phyloP scores from a whole-genome alignment of 2,888 invertebrate genomes.

The Campaea margaritaria region DNA sequence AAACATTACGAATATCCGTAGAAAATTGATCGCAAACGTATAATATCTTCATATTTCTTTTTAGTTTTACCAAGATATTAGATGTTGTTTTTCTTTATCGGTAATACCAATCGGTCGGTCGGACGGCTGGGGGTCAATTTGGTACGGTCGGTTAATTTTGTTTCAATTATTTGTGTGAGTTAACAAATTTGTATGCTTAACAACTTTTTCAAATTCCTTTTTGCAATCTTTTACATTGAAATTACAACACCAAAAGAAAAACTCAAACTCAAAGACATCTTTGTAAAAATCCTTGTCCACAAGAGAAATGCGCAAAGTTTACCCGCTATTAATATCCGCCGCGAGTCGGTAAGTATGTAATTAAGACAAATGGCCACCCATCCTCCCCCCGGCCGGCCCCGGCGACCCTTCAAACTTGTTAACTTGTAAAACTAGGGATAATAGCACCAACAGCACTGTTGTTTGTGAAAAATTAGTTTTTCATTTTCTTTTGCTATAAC shows the following conservation, averaged over 20 bases:
- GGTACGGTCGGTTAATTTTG: no score
- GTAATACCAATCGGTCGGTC: no score
- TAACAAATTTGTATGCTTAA: no score
- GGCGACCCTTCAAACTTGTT: slow-evolving; percentile 14
- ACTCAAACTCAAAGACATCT: not conserved
- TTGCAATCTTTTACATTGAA: not conserved
- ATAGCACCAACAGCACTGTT: not conserved
- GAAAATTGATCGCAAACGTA: no score
- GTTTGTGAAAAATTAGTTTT: not conserved
- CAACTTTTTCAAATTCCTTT: no score
- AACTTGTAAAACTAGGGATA: slow-evolving; percentile 3
- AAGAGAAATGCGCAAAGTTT: slow-evolving; percentile 39
- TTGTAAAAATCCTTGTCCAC: slow-evolving; percentile 12
- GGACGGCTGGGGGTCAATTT: no score
- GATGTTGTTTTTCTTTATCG: no score
- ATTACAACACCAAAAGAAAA: not conserved
- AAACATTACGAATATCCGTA: no score
- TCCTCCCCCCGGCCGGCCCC: slow-evolving; percentile 1
- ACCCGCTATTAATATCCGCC: slow-evolving; percentile 34
- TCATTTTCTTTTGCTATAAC: not conserved
- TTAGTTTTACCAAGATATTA: no score
- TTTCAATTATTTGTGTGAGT: no score
- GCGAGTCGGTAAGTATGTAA: slow-evolving; percentile 31
- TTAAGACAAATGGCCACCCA: slow-evolving; percentile 32
- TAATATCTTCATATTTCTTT: no score